Evolutionary conservation across 2,888 invertebrate genomes (phyloP).

Genomic region (Steromphala cineraria): DNA sequence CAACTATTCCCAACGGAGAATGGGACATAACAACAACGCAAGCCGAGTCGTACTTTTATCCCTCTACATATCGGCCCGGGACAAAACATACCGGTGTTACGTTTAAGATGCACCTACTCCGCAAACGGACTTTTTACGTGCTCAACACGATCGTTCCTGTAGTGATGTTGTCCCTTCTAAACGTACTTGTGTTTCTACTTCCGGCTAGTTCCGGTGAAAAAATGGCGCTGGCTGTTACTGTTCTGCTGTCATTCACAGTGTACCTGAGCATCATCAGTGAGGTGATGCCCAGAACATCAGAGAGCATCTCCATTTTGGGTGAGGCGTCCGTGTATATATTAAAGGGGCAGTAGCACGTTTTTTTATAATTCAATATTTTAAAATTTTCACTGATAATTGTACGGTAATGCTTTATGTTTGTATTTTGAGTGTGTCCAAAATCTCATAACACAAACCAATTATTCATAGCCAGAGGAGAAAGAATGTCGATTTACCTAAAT

Average conservation of each 20-base stretch:
- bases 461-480: too few relatives aligned
- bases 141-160: constrained; percentile 59
- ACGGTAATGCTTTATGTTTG: too few relatives aligned
- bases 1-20: constrained; percentile 53
- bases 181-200: constrained; percentile 56
- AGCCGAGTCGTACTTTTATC: constrained; percentile 45
- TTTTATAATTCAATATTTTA: too few relatives aligned
- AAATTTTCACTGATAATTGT: too few relatives aligned
- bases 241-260: constrained; percentile 58
- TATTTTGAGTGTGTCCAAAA: too few relatives aligned
- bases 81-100: constrained; percentile 46
- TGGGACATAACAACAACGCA: constrained; percentile 50
- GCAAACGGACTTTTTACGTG: constrained; percentile 55
- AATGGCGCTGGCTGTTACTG: constrained; percentile 59
- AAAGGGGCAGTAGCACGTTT: too few relatives aligned
- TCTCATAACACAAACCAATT: too few relatives aligned
- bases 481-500: too few relatives aligned
- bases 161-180: constrained; percentile 54
- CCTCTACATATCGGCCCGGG: constrained; percentile 43
- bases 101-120: constrained; percentile 43
- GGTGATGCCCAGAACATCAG: constrained; percentile 60
- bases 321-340: background rate
- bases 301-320: constrained; percentile 59
- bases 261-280: constrained; percentile 59
- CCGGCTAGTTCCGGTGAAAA: constrained; percentile 58